Percentiles rank a stretch among this genome's conserved stretches.
phyloP scores from a whole-genome alignment of 2,113 vertebrate genomes.

The Bostrychus sinensis region DNA sequence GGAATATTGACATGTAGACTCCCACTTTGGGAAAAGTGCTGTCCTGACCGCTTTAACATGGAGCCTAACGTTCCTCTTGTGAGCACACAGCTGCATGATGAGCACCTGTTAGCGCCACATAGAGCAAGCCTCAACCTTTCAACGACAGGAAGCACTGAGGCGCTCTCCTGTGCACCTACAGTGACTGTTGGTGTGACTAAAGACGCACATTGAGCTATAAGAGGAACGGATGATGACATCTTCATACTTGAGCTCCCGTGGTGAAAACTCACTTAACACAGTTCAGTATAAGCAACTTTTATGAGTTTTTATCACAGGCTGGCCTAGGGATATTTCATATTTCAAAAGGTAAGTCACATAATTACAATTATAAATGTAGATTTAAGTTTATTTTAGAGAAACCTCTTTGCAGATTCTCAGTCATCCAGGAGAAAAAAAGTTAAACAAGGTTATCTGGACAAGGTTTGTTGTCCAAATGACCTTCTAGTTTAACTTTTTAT shows the following conservation, averaged over 20 bases:
- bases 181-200: constrained; percentile 18
- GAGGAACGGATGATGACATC: constrained; percentile 56
- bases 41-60: constrained; percentile 68
- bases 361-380: background rate
- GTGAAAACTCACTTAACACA: constrained; percentile 8
- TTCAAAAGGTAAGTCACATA: constrained; percentile 51
- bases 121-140: constrained; percentile 69
- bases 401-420: no score
- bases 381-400: no score
- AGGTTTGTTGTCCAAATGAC: no score
- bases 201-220: constrained; percentile 34
- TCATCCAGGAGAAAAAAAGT: no score
- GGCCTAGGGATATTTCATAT: constrained; percentile 25
- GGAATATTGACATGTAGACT: constrained; percentile 47
- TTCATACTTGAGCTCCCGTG: constrained; percentile 27
- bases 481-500: no score
- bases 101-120: constrained; percentile 73
- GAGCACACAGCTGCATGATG: constrained; percentile 65
- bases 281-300: background rate
- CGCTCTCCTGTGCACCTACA: constrained; percentile 43
- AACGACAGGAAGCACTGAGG: constrained; percentile 81
- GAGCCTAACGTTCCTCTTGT: constrained; percentile 52
- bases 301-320: constrained; percentile 49
- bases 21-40: constrained; percentile 48
- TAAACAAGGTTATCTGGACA: no score